These are phyloP conservation scores for Linepithema humile DNA, from an alignment of 1,140 invertebrate genomes.

Conservation along the genomic window DNA sequence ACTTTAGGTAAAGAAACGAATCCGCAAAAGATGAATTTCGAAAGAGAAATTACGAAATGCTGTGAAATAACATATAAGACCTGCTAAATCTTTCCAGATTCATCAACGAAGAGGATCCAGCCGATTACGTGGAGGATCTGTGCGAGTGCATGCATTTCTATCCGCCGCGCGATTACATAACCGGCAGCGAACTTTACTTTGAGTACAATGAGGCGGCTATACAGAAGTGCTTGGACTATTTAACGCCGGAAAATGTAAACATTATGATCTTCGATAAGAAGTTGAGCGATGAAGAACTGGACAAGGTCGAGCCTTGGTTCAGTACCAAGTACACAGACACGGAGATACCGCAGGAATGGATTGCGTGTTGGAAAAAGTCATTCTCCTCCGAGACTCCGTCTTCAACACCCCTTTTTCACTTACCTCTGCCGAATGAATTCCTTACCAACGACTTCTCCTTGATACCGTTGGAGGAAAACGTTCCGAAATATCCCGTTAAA, in stretches of 20 bases:
- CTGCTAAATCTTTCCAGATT: constrained; percentile 83
- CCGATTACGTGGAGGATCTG: constrained; percentile 92
- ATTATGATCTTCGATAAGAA: constrained; percentile 89
- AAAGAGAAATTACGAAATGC: not conserved
- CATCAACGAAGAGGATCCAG: constrained; percentile 87
- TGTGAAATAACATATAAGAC: not conserved
- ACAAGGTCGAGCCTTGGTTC: constrained; percentile 90
- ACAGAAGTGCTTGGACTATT: constrained; percentile 86
- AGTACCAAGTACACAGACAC: constrained; percentile 87
- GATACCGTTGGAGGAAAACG: constrained; percentile 79
- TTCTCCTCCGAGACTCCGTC: constrained; percentile 73
- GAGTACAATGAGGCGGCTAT: constrained; percentile 92
- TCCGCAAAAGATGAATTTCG: not conserved
- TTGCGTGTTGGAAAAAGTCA: constrained; percentile 86
- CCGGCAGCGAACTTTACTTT: constrained; percentile 89
- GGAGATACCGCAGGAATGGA: constrained; percentile 86
- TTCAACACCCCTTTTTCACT: constrained; percentile 86
- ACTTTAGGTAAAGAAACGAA: constrained; percentile 82
- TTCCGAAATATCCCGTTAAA: constrained; percentile 86
- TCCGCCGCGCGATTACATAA: constrained; percentile 91
- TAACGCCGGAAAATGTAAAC: constrained; percentile 90
- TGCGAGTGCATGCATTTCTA: constrained; percentile 93
- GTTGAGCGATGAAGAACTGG: constrained; percentile 85
- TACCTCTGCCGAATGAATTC: constrained; percentile 93
- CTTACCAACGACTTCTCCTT: constrained; percentile 93